phyloP scores from a whole-genome alignment of 2,888 invertebrate genomes.

The Metallyticus violacea region DNA sequence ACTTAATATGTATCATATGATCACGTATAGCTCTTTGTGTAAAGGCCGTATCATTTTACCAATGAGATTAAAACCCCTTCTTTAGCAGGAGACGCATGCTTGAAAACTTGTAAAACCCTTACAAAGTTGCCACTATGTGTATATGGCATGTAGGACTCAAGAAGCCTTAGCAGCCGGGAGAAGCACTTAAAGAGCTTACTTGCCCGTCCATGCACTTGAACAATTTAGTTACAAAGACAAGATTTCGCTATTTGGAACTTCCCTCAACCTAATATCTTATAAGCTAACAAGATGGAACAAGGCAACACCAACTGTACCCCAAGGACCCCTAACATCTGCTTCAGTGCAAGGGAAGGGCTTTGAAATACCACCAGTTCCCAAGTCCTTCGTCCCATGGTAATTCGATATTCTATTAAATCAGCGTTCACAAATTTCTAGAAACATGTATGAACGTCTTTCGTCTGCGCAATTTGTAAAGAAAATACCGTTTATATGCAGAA shows the following conservation, averaged over 20 bases:
- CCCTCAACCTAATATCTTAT: not conserved
- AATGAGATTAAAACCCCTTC: too few species aligned
- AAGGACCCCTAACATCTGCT: not conserved
- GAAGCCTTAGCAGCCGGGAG: not conserved
- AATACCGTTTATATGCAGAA: too few species aligned
- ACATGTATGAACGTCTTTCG: too few species aligned
- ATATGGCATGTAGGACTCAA: too few species aligned
- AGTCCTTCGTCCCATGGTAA: not conserved
- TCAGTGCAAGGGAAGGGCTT: not conserved
- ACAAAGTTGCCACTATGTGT: not conserved
- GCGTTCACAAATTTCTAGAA: too few species aligned
- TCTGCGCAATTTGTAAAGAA: too few species aligned
- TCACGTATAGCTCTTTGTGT: too few species aligned
- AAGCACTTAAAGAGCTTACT: not conserved
- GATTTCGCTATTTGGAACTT: conserved; percentile 1
- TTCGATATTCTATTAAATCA: not conserved
- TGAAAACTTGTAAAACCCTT: too few species aligned
- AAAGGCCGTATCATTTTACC: too few species aligned
- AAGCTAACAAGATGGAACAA: not conserved
- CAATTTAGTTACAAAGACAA: conserved; percentile 7
- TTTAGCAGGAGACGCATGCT: too few species aligned
- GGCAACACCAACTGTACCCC: not conserved
- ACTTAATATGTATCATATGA: too few species aligned
- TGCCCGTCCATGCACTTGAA: not conserved
- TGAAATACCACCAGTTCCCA: not conserved